Evolutionary conservation across 2,888 invertebrate species (phyloP).

Genomic region (Barypeithes pellucidus): DNA sequence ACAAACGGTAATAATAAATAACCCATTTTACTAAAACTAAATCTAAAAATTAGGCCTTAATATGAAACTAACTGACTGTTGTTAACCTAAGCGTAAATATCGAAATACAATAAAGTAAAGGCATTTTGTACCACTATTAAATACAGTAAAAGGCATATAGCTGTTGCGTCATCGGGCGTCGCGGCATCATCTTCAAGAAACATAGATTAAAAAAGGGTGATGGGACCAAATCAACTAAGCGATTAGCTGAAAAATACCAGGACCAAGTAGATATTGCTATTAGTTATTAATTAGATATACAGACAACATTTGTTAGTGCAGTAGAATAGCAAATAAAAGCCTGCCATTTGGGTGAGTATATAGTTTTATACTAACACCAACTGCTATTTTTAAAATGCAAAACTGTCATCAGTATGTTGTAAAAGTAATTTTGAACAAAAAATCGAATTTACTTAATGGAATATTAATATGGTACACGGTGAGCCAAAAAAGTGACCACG

Average conservation of each 20-base stretch:
- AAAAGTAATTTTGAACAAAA: too few relatives aligned
- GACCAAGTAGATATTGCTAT: conserved; percentile 19
- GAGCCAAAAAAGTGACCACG: too few relatives aligned
- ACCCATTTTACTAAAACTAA: conserved; percentile 9
- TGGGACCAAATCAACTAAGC: conserved; percentile 13
- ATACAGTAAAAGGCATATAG: not conserved
- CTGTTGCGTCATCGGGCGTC: conserved; percentile 6
- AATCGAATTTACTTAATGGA: too few relatives aligned
- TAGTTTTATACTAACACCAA: not conserved
- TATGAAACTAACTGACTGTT: conserved; percentile 26
- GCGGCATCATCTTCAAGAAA: conserved; percentile 7
- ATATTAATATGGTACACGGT: too few relatives aligned
- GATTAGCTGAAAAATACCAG: conserved; percentile 13
- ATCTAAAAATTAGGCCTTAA: conserved; percentile 28
- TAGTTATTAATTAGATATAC: not conserved
- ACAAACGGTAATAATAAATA: conserved; percentile 12
- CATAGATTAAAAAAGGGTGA: conserved; percentile 9
- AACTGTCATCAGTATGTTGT: too few relatives aligned
- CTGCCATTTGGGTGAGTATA: conserved; percentile 8
- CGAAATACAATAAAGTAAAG: conserved; percentile 20
- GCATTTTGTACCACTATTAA: not conserved
- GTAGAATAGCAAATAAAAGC: not conserved
- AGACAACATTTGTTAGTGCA: not conserved
- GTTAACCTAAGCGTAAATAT: conserved; percentile 16
- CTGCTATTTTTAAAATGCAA: too few relatives aligned